Conservation (phyloP, 2,888 invertebrate genomes). For the Theretra japonica region DNA sequence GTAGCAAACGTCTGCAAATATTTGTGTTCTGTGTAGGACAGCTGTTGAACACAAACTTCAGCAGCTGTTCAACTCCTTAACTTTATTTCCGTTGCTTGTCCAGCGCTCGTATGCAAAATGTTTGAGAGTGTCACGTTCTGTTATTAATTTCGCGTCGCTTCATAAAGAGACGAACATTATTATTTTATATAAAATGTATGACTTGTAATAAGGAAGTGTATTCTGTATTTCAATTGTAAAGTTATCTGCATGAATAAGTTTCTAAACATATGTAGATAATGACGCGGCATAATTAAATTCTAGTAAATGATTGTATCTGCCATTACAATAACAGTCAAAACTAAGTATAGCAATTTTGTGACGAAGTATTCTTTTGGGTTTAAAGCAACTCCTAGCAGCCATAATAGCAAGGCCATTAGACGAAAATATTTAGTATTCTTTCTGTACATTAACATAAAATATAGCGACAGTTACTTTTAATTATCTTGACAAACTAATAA, state of each 20-base stretch:
- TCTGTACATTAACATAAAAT: neutral
- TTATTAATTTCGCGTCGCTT: constrained; percentile 1
- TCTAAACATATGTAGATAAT: too few relatives aligned
- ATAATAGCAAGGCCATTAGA: neutral
- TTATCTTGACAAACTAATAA: constrained; percentile 12
- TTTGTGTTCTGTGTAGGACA: neutral
- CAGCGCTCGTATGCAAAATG: constrained; percentile 16
- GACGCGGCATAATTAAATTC: too few relatives aligned
- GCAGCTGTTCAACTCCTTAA: constrained; percentile 27
- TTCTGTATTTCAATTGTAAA: neutral
- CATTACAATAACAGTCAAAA: too few relatives aligned
- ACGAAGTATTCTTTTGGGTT: too few relatives aligned
- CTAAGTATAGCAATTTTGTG: too few relatives aligned
- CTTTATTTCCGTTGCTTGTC: constrained; percentile 22
- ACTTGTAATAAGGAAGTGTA: neutral
- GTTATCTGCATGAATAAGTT: neutral
- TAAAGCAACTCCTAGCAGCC: too few relatives aligned
- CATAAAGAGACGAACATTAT: neutral
- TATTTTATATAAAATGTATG: neutral
- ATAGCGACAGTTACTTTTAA: constrained; percentile 5
- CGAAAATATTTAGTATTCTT: neutral
- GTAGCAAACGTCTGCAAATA: neutral
- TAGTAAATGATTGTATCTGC: too few relatives aligned
- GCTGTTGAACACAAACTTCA: constrained; percentile 12
- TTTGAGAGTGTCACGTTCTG: constrained; percentile 15